Conservation (phyloP, 2,888 invertebrate species). For the Drosophila dives region DNA sequence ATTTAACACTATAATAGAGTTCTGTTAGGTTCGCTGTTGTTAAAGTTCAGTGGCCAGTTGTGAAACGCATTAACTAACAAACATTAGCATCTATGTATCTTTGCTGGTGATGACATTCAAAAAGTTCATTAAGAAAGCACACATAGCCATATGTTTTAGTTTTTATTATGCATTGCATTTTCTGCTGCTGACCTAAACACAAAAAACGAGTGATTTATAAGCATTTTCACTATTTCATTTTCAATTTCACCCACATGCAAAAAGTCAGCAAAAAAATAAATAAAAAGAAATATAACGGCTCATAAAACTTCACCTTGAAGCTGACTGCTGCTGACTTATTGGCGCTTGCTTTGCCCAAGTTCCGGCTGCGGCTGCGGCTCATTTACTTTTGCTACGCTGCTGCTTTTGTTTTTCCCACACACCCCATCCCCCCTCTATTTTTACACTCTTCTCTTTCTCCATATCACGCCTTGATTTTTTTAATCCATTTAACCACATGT, state of each 20-base stretch:
- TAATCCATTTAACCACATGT: slow-evolving; percentile 76
- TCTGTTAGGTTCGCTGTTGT: slow-evolving; percentile 6
- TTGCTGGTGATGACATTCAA: slow-evolving; percentile 22
- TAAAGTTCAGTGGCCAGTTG: slow-evolving; percentile 34
- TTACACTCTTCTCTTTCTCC: slow-evolving; percentile 16
- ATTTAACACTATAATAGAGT: too few relatives aligned
- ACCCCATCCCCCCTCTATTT: not conserved
- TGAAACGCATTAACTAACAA: slow-evolving; percentile 39
- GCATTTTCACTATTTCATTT: slow-evolving; percentile 43
- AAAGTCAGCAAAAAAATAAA: slow-evolving; percentile 23
- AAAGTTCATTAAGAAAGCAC: slow-evolving; percentile 51
- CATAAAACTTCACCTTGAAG: slow-evolving; percentile 75
- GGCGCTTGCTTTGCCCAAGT: slow-evolving; percentile 51
- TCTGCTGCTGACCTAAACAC: slow-evolving; percentile 24
- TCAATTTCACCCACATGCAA: slow-evolving; percentile 72
- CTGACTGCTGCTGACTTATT: slow-evolving; percentile 16
- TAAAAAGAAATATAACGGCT: slow-evolving; percentile 24
- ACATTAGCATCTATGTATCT: slow-evolving; percentile 14
- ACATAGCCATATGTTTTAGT: slow-evolving; percentile 35
- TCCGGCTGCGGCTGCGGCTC: slow-evolving; percentile 69
- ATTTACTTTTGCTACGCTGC: slow-evolving; percentile 53
- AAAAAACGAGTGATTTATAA: slow-evolving; percentile 14
- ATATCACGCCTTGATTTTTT: slow-evolving; percentile 52
- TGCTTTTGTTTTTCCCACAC: slow-evolving; percentile 26
- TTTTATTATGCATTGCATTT: slow-evolving; percentile 44